Percentiles rank a stretch among this genome's conserved stretches.
These are phyloP conservation scores for Drosophila arawakana DNA, from an alignment of 1,140 invertebrate genomes.

Conservation along the genomic window DNA sequence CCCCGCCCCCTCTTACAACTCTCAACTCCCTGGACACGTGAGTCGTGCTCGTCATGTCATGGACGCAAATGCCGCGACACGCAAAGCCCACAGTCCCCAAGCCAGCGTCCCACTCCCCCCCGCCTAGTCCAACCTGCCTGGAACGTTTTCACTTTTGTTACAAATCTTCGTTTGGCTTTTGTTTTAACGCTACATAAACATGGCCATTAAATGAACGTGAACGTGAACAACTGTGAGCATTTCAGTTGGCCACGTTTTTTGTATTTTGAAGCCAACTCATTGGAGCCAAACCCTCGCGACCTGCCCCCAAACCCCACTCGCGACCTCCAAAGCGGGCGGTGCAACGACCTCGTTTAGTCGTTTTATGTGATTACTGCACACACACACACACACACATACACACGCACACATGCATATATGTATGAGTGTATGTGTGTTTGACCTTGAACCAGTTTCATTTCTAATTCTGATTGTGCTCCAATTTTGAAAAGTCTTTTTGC, in stretches of 20 bases:
- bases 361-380: conserved; percentile 34
- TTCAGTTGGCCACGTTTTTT: conserved; percentile 26
- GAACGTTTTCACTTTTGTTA: conserved; percentile 56
- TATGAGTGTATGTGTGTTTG: conserved; percentile 1
- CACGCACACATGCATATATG: conserved; percentile 1
- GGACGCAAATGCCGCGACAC: conserved; percentile 67
- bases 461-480: conserved; percentile 48
- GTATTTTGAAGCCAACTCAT: background rate
- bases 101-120: background rate
- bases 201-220: conserved; percentile 50
- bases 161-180: conserved; percentile 42
- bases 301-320: conserved; percentile 1
- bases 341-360: conserved; percentile 77
- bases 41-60: conserved; percentile 69
- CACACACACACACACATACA: conserved; percentile 12
- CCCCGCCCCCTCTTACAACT: background rate
- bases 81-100: conserved; percentile 50
- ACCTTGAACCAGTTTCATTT: conserved; percentile 81
- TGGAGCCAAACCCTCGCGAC: conserved; percentile 1
- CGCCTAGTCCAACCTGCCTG: background rate
- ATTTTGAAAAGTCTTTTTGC: conserved; percentile 36
- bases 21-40: conserved; percentile 5
- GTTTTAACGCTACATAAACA: conserved; percentile 50
- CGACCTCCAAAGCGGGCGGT: conserved; percentile 36
- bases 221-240: conserved; percentile 9